phyloP scores from a whole-genome alignment of 2,888 invertebrate genomes.

The Fissipunctia ypsillon region DNA sequence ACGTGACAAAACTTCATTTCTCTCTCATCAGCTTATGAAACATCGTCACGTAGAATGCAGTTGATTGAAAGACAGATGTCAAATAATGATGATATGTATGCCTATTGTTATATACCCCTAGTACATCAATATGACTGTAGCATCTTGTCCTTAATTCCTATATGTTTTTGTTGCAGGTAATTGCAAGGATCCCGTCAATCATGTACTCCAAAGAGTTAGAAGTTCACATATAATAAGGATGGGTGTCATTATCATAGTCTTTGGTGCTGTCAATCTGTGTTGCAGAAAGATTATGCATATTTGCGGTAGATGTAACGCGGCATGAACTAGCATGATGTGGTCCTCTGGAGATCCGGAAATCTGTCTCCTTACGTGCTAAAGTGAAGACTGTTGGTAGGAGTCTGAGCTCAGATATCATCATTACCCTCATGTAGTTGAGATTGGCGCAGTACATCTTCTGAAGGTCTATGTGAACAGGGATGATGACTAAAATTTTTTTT shows the following conservation, averaged over 20 bases:
- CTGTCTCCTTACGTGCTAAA: background rate
- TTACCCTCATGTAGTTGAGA: no score
- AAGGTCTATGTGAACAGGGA: no score
- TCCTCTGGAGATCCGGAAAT: no score
- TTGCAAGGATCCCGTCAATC: slow-evolving; percentile 33
- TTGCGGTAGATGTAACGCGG: no score
- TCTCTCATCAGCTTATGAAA: no score
- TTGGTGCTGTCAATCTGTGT: slow-evolving; percentile 3
- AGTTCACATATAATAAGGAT: slow-evolving; percentile 25
- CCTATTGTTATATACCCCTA: background rate
- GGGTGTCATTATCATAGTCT: background rate
- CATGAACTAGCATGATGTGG: no score
- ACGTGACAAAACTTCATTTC: no score
- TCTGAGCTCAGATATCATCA: no score
- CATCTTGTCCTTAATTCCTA: slow-evolving; percentile 16
- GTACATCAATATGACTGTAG: background rate
- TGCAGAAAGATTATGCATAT: no score
- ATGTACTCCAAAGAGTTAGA: background rate
- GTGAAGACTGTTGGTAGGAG: background rate
- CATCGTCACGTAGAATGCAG: no score
- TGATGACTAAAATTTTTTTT: no score
- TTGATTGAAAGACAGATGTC: slow-evolving; percentile 21
- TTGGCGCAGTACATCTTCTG: no score
- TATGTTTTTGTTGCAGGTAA: slow-evolving; percentile 60
- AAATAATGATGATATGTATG: background rate